phyloP scores from a whole-genome alignment of 2,888 invertebrate species.

The Dasysyrphus albostriatus region DNA sequence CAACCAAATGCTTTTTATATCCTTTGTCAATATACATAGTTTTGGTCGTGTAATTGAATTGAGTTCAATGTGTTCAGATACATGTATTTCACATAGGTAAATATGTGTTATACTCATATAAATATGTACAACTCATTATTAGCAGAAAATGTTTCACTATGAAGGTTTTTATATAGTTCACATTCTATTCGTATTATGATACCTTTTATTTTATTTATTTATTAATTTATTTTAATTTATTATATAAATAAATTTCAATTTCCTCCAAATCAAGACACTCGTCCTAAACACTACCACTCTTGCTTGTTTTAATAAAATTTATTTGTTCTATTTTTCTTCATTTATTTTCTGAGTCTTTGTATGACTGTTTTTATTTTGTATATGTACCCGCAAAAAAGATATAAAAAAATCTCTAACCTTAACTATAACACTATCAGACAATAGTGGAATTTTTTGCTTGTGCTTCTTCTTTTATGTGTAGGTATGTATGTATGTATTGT shows the following conservation, averaged over 20 bases:
- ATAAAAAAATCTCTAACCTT: background rate
- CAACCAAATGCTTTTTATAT: too few species aligned
- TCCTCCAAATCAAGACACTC: background rate
- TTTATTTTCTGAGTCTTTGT: conserved; percentile 31
- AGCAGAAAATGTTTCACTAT: too few species aligned
- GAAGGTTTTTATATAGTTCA: too few species aligned
- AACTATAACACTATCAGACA: conserved; percentile 37
- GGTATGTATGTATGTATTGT: background rate
- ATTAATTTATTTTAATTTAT: conserved; percentile 11
- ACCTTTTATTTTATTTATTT: background rate
- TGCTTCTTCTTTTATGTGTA: background rate
- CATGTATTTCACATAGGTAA: too few species aligned
- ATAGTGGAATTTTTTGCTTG: background rate
- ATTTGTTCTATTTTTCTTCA: conserved; percentile 41
- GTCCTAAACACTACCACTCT: background rate
- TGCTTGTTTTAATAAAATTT: conserved; percentile 24
- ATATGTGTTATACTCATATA: too few species aligned
- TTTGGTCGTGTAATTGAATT: too few species aligned
- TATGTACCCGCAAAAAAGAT: background rate
- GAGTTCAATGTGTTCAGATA: too few species aligned
- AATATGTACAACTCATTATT: too few species aligned
- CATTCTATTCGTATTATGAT: too few species aligned
- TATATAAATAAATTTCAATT: conserved; percentile 42
- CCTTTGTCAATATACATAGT: too few species aligned
- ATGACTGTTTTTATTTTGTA: too few species aligned